phyloP scores from a whole-genome alignment of 2,888 invertebrate genomes.

The Latrodectus hesperus region DNA sequence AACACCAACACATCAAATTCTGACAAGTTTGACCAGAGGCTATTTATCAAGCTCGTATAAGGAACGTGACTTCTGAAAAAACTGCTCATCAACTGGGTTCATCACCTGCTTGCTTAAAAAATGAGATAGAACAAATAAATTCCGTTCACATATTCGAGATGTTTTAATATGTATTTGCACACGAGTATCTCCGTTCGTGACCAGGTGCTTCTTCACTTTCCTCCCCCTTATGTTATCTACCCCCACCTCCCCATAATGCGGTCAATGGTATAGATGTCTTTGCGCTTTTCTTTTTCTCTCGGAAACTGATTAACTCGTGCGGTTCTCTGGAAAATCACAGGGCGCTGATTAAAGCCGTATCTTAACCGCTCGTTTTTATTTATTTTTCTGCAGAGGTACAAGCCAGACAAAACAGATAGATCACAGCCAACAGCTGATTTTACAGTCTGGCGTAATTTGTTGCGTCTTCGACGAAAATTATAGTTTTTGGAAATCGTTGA shows the following conservation, averaged over 20 bases:
- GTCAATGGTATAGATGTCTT: neutral
- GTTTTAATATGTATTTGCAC: slow-evolving; percentile 37
- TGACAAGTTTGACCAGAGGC: neutral
- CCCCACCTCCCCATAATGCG: neutral
- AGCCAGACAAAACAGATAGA: too few relatives aligned
- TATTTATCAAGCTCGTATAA: neutral
- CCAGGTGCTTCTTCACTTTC: slow-evolving; percentile 31
- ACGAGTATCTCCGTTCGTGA: slow-evolving; percentile 27
- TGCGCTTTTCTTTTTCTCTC: neutral
- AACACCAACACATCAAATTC: neutral
- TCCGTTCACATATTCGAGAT: slow-evolving; percentile 18
- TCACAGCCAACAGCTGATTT: too few relatives aligned
- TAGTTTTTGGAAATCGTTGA: too few relatives aligned
- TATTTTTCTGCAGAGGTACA: too few relatives aligned
- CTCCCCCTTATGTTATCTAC: neutral
- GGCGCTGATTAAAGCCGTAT: neutral
- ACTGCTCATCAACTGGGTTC: slow-evolving; percentile 20
- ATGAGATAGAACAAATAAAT: slow-evolving; percentile 28
- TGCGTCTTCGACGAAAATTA: too few relatives aligned
- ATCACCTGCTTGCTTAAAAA: slow-evolving; percentile 34
- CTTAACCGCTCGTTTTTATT: too few relatives aligned
- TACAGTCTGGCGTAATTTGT: too few relatives aligned
- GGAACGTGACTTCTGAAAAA: slow-evolving; percentile 4
- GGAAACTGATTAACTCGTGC: slow-evolving; percentile 29
- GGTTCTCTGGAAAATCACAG: slow-evolving; percentile 11